A percentile compares a stretch with the other conserved stretches of the same genome.
phyloP scores from a whole-genome alignment of 2,797 vertebrate species.

The Periophthalmus magnuspinnatus region DNA sequence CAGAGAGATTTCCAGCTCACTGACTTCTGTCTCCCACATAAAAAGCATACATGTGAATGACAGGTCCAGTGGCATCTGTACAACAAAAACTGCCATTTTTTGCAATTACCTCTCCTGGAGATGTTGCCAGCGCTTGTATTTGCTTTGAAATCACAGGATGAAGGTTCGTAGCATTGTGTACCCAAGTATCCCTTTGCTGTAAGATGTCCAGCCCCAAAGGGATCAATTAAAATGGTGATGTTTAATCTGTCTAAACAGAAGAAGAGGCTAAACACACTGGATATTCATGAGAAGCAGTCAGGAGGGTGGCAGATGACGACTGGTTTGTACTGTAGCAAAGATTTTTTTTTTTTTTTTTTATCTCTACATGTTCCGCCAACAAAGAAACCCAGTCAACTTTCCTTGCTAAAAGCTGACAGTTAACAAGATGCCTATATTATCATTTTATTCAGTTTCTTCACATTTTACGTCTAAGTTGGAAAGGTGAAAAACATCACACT shows the following conservation, averaged over 20 bases:
- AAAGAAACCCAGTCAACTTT: constrained; percentile 11
- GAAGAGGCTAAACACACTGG: constrained; percentile 26
- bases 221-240: constrained; percentile 80
- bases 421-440: background rate
- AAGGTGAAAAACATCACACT: background rate
- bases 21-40: background rate
- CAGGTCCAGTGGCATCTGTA: background rate
- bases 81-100: constrained; percentile 11
- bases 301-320: constrained; percentile 17
- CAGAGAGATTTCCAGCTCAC: background rate
- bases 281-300: constrained; percentile 52
- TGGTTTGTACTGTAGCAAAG: constrained; percentile 7
- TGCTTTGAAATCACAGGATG: constrained; percentile 56
- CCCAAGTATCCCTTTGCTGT: constrained; percentile 52
- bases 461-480: constrained; percentile 14
- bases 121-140: constrained; percentile 43
- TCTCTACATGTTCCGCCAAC: constrained; percentile 17
- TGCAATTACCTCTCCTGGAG: constrained; percentile 55
- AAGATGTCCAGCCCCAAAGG: constrained; percentile 71
- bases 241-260: constrained; percentile 65
- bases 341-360: constrained; percentile 38
- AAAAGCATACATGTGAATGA: constrained; percentile 1
- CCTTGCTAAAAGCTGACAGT: background rate
- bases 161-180: constrained; percentile 63
- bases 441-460: constrained; percentile 36